These are phyloP conservation scores for Nomada hirtipes DNA, from an alignment of 2,888 invertebrate genomes.

Conservation along the genomic window DNA sequence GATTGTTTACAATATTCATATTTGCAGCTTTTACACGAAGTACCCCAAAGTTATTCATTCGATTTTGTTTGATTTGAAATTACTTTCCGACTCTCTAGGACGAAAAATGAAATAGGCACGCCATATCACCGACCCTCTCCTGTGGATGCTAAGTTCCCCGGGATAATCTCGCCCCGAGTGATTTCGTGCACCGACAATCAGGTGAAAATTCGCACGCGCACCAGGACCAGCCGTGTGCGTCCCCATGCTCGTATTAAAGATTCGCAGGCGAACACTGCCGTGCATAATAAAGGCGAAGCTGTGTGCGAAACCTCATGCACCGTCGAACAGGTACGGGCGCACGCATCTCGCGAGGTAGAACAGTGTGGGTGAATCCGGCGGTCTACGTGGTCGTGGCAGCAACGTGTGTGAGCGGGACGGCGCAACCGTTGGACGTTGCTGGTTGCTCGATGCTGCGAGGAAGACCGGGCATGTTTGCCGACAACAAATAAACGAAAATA, in stretches of 20 bases:
- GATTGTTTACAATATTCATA: no score
- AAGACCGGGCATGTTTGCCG: slow-evolving; percentile 77
- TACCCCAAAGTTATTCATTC: no score
- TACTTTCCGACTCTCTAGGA: no score
- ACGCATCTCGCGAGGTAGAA: neutral
- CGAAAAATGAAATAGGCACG: no score
- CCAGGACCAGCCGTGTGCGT: slow-evolving; percentile 25
- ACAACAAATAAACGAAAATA: slow-evolving; percentile 80
- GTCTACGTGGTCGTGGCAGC: slow-evolving; percentile 46
- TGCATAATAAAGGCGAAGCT: slow-evolving; percentile 46
- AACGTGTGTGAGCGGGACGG: slow-evolving; percentile 68
- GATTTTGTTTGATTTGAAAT: no score
- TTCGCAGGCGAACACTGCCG: slow-evolving; percentile 38
- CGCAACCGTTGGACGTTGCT: slow-evolving; percentile 49
- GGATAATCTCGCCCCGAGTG: no score
- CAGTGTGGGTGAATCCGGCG: slow-evolving; percentile 23
- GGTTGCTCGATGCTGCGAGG: slow-evolving; percentile 63
- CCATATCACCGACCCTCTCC: no score
- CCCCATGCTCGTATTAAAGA: slow-evolving; percentile 44
- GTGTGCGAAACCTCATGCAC: slow-evolving; percentile 4
- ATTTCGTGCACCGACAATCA: neutral
- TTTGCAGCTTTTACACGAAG: no score
- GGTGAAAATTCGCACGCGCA: slow-evolving; percentile 36
- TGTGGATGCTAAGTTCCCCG: no score
- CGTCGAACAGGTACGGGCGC: neutral